These are phyloP conservation scores for Mamestra configurata DNA, from an alignment of 1,140 invertebrate species.

Conservation along the genomic window DNA sequence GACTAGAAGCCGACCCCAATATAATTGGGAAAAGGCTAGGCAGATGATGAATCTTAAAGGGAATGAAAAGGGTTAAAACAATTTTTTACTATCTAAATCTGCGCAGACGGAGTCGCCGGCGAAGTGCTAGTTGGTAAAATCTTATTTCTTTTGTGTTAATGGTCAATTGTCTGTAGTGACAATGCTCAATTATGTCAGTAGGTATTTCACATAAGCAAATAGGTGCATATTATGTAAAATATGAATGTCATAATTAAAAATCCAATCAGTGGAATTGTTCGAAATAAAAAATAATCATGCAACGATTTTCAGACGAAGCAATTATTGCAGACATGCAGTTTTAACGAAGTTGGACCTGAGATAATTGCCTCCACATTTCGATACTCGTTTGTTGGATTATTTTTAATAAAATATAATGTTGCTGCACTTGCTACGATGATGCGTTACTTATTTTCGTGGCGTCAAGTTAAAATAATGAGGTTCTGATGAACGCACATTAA, in stretches of 20 bases:
- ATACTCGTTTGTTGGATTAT: constrained; percentile 19
- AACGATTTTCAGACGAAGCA: background rate
- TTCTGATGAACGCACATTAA: background rate
- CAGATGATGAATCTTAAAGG: too few relatives aligned
- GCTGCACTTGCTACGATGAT: background rate
- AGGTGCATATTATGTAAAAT: background rate
- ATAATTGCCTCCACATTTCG: constrained; percentile 6
- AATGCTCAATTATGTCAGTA: background rate
- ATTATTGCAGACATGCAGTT: background rate
- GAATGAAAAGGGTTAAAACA: too few relatives aligned
- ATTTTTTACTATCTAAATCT: too few relatives aligned
- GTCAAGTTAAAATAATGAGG: background rate
- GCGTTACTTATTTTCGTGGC: background rate
- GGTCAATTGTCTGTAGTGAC: too few relatives aligned
- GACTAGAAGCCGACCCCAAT: too few relatives aligned
- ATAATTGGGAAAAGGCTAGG: too few relatives aligned
- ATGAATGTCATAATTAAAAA: background rate
- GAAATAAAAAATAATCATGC: constrained; percentile 5
- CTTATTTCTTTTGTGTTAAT: too few relatives aligned
- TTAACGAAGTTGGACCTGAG: background rate
- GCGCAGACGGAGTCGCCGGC: too few relatives aligned
- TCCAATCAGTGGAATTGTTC: constrained; percentile 10
- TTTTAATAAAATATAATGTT: constrained; percentile 27
- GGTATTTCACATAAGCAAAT: background rate
- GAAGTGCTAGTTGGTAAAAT: too few relatives aligned